Evolutionary conservation across 37 sponge, comb jelly and placozoan genomes (phyloP).

Genomic region (Chondrosia reniformis): DNA sequence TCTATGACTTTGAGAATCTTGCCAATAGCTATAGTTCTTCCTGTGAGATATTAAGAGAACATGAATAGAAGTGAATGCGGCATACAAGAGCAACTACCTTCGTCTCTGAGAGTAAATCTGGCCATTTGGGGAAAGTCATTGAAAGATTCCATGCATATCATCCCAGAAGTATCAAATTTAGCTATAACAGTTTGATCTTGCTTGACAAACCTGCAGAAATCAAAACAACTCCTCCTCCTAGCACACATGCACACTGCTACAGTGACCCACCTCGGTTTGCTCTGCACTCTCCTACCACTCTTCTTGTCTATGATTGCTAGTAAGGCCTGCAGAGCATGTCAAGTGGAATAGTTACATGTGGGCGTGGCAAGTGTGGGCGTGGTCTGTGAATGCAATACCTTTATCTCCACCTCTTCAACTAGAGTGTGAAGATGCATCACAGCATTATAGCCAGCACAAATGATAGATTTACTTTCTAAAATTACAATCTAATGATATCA

Average conservation of each 20-base stretch:
- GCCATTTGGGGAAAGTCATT: conserved; percentile 97
- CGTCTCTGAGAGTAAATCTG: conserved; percentile 94
- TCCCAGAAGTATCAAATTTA: conserved; percentile 70
- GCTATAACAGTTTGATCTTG: conserved; percentile 88
- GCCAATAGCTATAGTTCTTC: conserved; percentile 96
- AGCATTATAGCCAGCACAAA: conserved; percentile 93
- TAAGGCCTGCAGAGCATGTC: conserved; percentile 48
- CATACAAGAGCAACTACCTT: conserved; percentile 60
- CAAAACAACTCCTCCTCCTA: background rate
- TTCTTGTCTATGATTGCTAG: conserved; percentile 85
- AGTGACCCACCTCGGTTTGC: conserved; percentile 61
- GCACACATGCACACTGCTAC: too few species aligned
- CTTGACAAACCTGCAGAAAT: conserved; percentile 77
- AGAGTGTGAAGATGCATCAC: conserved; percentile 89
- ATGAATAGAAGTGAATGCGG: background rate
- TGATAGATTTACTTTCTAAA: conserved; percentile 89
- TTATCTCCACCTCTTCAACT: conserved; percentile 91
- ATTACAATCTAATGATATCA: conserved; percentile 70
- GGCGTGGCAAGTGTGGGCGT: background rate
- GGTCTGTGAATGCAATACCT: conserved; percentile 38
- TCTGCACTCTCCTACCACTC: conserved; percentile 77
- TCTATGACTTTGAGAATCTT: conserved; percentile 88
- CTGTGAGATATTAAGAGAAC: conserved; percentile 36
- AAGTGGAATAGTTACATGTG: background rate
- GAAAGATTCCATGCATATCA: conserved; percentile 94